Base-by-base conservation (phyloP, 2,888 invertebrate genomes). In the Mongoloraphidia duomilia region DNA sequence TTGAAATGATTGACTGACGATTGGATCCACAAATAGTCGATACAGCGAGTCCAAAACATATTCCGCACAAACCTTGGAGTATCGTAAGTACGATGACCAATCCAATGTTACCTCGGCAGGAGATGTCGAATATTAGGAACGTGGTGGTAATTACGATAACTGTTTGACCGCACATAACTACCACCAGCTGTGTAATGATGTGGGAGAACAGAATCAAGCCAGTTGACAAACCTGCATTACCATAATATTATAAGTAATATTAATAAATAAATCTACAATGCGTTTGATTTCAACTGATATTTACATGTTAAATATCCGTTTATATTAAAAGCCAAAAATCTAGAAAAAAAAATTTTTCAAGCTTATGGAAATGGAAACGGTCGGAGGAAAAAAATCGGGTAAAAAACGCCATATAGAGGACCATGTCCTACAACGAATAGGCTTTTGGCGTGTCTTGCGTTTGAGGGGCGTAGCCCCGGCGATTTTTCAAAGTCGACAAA, bases 21-120 rank as follows among this genome's bases (percentile, higher is more conserved):
- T 94, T 93, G 54, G 92, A 72, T 63, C 90, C 90, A 69, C 93
- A 93, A 39, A 92, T 80, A 0, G 92, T 87, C 0, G 93, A 93
- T 59, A 94, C 92, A 43, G 94, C 84, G 68, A 94, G 90, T 50
- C 95, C 95, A 70, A 93, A 91, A 63, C 92, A 90, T 95, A 95
- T 95, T 58, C 95, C 95, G 66, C 93, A 92, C 38, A 93, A 77
- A 55, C 86, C 94, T 69, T 94, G 93, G 53, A 93, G 71, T 55
- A 95, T 75, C 1, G 93, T 92, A 35, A 94, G 71, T 55, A 88
- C 72, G 54, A 94, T 76, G 12, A 94, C 92, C 71, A 83, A 84
- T 47, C 82, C 73, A 45, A 94, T 78, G 48, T 90, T 85, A 11
- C 95, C 95, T 58, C 87, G 84, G 63, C 89, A 88, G 65, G 93